These are phyloP conservation scores for Scolopax mira DNA, from an alignment of 2,113 vertebrate species.

Conservation along the genomic window DNA sequence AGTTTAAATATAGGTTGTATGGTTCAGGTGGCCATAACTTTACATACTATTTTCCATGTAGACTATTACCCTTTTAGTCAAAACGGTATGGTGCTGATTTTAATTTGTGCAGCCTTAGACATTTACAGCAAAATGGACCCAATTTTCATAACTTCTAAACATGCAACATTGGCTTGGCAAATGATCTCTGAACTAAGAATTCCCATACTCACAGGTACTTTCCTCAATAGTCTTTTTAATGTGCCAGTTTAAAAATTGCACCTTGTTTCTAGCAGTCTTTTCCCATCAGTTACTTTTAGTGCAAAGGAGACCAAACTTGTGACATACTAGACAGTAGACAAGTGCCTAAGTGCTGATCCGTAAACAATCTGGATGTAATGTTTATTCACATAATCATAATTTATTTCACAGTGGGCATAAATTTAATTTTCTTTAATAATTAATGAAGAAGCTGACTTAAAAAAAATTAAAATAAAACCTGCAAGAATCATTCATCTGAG, in stretches of 20 bases:
- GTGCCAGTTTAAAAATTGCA: neutral
- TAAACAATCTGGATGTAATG: neutral
- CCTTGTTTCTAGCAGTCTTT: neutral
- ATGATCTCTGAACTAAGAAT: neutral
- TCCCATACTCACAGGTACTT: neutral
- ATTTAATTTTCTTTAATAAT: conserved; percentile 5
- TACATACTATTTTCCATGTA: neutral
- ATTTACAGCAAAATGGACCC: neutral
- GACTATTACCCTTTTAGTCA: neutral
- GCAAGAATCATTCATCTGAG: neutral
- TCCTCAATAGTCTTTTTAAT: neutral
- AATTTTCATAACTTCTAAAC: conserved; percentile 2
- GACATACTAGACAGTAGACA: neutral
- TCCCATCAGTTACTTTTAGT: neutral
- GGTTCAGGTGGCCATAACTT: neutral
- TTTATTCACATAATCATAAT: neutral
- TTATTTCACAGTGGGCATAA: neutral
- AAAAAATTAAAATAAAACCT: neutral
- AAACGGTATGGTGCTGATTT: neutral
- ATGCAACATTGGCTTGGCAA: neutral
- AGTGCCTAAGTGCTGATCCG: neutral
- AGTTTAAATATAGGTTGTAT: neutral
- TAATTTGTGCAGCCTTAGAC: neutral
- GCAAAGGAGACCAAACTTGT: neutral
- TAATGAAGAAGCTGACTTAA: neutral